phyloP scores from a whole-genome alignment of 2,113 vertebrate species.

The Paedocypris sp. region DNA sequence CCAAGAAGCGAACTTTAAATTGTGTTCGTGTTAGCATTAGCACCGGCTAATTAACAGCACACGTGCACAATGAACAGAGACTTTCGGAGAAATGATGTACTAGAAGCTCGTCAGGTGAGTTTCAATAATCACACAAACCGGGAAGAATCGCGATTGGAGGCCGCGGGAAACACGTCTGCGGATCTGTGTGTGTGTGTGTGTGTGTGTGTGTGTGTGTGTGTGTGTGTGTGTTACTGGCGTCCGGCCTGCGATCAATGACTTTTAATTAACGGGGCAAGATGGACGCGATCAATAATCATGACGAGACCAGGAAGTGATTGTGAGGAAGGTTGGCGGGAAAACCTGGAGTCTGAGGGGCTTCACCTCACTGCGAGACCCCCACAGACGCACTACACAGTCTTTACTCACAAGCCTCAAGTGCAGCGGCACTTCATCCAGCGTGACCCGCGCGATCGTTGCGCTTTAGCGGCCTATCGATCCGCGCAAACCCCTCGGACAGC shows the following conservation, averaged over 20 bases:
- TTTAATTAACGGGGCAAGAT: conserved; percentile 59
- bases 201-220: conserved; percentile 32
- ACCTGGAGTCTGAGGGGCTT: too few species aligned
- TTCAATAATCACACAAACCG: too few species aligned
- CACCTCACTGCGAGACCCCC: background rate
- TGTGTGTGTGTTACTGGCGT: conserved; percentile 39
- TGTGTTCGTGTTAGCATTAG: too few species aligned
- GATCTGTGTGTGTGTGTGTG: conserved; percentile 2
- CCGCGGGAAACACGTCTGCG: background rate
- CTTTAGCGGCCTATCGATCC: conserved; percentile 10
- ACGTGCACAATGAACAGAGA: too few species aligned
- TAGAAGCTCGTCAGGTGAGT: too few species aligned
- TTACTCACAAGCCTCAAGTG: background rate
- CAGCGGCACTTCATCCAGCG: background rate
- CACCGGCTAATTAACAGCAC: too few species aligned
- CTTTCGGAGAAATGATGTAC: too few species aligned
- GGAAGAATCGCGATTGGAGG: too few species aligned
- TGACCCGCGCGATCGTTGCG: conserved; percentile 10
- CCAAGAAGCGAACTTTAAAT: too few species aligned
- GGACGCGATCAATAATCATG: conserved; percentile 52
- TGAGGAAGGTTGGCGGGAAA: too few species aligned
- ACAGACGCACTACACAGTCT: background rate
- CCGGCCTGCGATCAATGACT: conserved; percentile 54
- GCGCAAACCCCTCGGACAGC: background rate
- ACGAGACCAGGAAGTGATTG: conserved; percentile 23